phyloP scores from a whole-genome alignment of 2,797 vertebrate species.

The Tarsius wallacei region DNA sequence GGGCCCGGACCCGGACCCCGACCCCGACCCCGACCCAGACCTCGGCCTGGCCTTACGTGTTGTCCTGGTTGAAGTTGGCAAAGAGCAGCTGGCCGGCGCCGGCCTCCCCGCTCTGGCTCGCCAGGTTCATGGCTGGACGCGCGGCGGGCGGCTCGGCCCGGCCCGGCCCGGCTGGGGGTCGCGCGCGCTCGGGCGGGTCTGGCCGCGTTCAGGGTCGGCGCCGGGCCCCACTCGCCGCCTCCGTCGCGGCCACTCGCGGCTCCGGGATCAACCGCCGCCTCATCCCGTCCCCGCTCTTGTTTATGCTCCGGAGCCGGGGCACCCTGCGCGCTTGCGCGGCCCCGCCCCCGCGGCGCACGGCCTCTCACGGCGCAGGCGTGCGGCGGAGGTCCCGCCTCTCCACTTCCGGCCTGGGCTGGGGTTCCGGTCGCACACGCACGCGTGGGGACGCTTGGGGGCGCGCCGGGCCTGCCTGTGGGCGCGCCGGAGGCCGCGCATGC shows the following conservation, averaged over 20 bases:
- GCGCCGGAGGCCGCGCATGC: neutral
- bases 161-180: constrained; percentile 74
- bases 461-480: accelerated
- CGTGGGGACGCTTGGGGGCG: neutral
- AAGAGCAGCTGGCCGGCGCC: constrained; percentile 98
- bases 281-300: constrained; percentile 91
- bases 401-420: neutral
- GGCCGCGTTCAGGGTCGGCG: constrained; percentile 77
- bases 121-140: constrained; percentile 96
- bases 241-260: constrained; percentile 85
- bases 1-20: accelerated
- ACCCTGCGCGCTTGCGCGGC: constrained; percentile 83
- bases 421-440: constrained; percentile 54
- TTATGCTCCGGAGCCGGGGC: constrained; percentile 87
- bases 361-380: constrained; percentile 20
- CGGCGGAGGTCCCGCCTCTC: constrained; percentile 27
- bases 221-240: constrained; percentile 70
- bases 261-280: constrained; percentile 79
- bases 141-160: neutral
- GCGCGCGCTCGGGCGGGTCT: constrained; percentile 41
- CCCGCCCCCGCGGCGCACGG: constrained; percentile 71
- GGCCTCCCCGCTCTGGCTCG: constrained; percentile 97
- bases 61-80: constrained; percentile 99
- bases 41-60: constrained; percentile 95
- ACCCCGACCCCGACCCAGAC: constrained; percentile 21